A percentile compares a stretch with the other conserved stretches of the same genome.
phyloP scores from a whole-genome alignment of 92 coral and sea anemone species.

The Paragorgia papillata region DNA sequence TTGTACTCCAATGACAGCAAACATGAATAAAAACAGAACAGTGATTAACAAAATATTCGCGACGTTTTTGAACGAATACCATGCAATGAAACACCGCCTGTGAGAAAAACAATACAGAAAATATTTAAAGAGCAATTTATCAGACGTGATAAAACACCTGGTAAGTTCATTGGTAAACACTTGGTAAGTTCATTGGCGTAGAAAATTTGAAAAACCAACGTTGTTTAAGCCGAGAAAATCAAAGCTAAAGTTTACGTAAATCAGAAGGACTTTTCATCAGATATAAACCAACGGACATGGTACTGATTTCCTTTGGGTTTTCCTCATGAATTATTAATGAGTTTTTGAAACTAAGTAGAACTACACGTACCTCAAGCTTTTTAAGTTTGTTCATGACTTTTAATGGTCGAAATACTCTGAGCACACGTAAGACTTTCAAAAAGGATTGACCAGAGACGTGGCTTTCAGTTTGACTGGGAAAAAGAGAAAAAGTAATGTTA shows the following conservation, averaged over 20 bases:
- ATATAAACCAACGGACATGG: too few species aligned
- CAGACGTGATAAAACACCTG: too few species aligned
- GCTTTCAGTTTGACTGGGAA: slow-evolving; percentile 48
- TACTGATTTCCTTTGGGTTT: too few species aligned
- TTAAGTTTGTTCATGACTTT: slow-evolving; percentile 95
- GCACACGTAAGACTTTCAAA: slow-evolving; percentile 77
- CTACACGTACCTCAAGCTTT: slow-evolving; percentile 74
- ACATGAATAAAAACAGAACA: slow-evolving; percentile 79
- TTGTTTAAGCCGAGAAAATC: too few species aligned
- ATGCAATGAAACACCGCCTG: slow-evolving; percentile 98
- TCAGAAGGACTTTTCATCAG: too few species aligned
- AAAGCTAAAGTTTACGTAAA: too few species aligned
- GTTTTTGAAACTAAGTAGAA: background rate
- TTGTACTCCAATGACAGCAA: slow-evolving; percentile 98
- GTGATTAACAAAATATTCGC: slow-evolving; percentile 95
- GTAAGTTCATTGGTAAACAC: background rate
- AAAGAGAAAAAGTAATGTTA: background rate
- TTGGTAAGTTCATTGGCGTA: background rate
- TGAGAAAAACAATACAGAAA: too few species aligned
- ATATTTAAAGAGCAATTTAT: too few species aligned
- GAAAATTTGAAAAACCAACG: background rate
- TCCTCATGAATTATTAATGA: too few species aligned
- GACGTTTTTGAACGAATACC: slow-evolving; percentile 96
- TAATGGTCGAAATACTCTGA: slow-evolving; percentile 90
- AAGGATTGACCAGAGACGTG: slow-evolving; percentile 50